Conservation (phyloP, 2,113 vertebrate species). For the Leptocoma aspasia region DNA sequence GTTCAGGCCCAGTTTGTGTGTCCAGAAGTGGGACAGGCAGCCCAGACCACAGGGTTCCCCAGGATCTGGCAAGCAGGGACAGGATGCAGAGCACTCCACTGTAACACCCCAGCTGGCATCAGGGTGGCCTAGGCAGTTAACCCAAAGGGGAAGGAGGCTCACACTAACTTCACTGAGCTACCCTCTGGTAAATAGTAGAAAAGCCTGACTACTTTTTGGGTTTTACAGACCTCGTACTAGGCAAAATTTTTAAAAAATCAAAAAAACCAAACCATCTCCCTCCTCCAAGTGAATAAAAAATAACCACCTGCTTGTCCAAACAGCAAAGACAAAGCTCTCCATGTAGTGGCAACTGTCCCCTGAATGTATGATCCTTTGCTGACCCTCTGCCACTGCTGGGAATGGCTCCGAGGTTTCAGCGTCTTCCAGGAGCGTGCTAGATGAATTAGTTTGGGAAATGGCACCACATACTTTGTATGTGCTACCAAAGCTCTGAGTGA, state of each 20-base stretch:
- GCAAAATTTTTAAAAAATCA: neutral
- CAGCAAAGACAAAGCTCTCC: neutral
- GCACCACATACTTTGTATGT: accelerated
- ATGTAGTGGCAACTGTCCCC: neutral
- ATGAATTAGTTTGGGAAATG: neutral
- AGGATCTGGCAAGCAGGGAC: neutral
- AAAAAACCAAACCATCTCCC: neutral
- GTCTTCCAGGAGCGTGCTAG: neutral
- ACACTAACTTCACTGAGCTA: neutral
- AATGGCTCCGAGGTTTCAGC: neutral
- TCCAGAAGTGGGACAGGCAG: neutral
- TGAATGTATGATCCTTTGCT: neutral
- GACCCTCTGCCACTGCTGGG: neutral
- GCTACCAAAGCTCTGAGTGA: neutral
- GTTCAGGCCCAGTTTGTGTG: neutral
- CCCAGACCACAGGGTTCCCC: neutral
- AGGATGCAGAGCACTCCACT: neutral
- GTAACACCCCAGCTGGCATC: neutral
- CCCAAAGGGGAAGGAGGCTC: neutral
- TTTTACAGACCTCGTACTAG: neutral
- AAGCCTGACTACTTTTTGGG: neutral
- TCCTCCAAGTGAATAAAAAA: neutral
- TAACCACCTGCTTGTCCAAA: neutral
- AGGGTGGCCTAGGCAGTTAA: neutral
- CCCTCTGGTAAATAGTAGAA: neutral